A percentile compares a stretch with the other conserved stretches of the same genome.
These are phyloP conservation scores for Poeciliopsis turrubarensis DNA, from an alignment of 2,113 vertebrate species.

Conservation along the genomic window DNA sequence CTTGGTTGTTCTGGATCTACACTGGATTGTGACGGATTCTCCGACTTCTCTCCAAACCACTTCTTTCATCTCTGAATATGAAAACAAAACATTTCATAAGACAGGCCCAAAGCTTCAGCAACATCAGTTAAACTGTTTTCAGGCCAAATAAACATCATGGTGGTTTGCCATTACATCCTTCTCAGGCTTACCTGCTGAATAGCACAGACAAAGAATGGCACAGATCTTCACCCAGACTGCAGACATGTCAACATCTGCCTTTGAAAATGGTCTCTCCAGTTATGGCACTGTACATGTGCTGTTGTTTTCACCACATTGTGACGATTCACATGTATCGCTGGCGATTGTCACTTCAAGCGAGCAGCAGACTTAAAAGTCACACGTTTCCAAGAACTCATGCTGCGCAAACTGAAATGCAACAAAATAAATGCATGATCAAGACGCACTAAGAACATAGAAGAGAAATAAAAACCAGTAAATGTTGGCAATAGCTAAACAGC, in stretches of 20 bases:
- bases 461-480: too few relatives aligned
- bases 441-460: too few relatives aligned
- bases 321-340: too few relatives aligned
- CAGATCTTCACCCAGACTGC: not conserved
- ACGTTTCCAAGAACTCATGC: too few relatives aligned
- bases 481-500: too few relatives aligned
- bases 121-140: not conserved
- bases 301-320: too few relatives aligned
- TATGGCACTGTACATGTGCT: not conserved
- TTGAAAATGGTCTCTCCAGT: not conserved
- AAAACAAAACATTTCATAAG: accelerated
- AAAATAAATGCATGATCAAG: too few relatives aligned
- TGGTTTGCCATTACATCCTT: not conserved
- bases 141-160: too few relatives aligned
- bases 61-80: not conserved
- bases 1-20: accelerated
- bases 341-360: too few relatives aligned
- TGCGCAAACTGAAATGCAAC: too few relatives aligned
- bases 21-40: constrained; percentile 46
- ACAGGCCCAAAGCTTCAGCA: not conserved
- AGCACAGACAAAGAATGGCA: constrained; percentile 16
- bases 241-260: constrained; percentile 24
- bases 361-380: too few relatives aligned
- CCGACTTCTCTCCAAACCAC: not conserved
- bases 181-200: constrained; percentile 42